These are phyloP conservation scores for Lampris megalopsis DNA, from an alignment of 2,113 vertebrate genomes.

Conservation along the genomic window DNA sequence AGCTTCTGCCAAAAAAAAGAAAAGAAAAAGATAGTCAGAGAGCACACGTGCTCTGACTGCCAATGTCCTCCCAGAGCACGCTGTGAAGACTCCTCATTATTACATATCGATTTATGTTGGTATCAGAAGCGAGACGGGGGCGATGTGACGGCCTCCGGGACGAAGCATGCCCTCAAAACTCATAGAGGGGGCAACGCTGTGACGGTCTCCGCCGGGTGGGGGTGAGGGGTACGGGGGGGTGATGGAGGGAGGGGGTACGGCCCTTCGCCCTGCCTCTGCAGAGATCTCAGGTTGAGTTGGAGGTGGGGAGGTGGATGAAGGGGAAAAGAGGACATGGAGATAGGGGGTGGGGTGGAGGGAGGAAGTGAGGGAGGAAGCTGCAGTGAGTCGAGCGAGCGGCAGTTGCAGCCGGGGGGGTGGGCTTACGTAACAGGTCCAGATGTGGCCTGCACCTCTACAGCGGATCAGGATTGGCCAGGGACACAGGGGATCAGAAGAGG, in stretches of 20 bases:
- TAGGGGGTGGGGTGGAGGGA: background rate
- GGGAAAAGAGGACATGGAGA: too few species aligned
- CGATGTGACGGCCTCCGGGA: conserved; percentile 8
- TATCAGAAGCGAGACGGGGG: conserved; percentile 7
- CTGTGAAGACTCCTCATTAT: conserved; percentile 31
- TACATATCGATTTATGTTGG: conserved; percentile 37
- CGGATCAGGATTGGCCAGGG: conserved; percentile 66
- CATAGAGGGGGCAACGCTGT: conserved; percentile 4
- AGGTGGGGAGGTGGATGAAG: conserved; percentile 23
- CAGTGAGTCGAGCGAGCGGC: conserved; percentile 52
- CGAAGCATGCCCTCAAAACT: conserved; percentile 16
- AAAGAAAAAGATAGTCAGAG: conserved; percentile 8
- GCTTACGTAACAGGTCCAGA: conserved; percentile 76
- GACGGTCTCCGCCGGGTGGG: background rate
- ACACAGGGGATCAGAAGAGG: conserved; percentile 55
- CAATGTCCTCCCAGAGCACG: conserved; percentile 21
- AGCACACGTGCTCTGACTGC: conserved; percentile 22
- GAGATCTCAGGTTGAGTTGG: conserved; percentile 35
- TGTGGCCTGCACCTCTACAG: conserved; percentile 57
- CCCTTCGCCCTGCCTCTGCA: conserved; percentile 6
- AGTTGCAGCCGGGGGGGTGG: conserved; percentile 42
- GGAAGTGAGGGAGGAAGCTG: conserved; percentile 36
- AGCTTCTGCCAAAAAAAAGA: background rate
- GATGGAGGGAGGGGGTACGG: background rate
- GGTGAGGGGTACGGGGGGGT: too few species aligned